Evolutionary conservation across 1,140 invertebrate species (phyloP).

Genomic region (Achatina immaculata): DNA sequence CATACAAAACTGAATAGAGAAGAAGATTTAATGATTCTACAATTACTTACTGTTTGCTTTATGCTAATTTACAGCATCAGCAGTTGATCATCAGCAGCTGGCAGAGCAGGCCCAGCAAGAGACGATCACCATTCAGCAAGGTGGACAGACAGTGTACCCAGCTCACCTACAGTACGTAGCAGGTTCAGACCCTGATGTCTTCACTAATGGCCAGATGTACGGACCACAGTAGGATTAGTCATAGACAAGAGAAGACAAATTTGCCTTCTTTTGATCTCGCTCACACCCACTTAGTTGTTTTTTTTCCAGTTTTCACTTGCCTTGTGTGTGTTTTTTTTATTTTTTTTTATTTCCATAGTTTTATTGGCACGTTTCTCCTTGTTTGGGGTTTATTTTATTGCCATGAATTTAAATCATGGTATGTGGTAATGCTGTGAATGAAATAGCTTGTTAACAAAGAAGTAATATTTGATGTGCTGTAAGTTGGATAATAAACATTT

Average conservation of each 20-base stretch:
- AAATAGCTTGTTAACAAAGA: too few relatives aligned
- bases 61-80: slow-evolving; percentile 55
- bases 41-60: too few relatives aligned
- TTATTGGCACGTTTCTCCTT: not conserved
- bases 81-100: slow-evolving; percentile 47
- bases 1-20: too few relatives aligned
- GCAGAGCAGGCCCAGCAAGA: slow-evolving; percentile 62
- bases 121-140: slow-evolving; percentile 67
- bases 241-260: not conserved
- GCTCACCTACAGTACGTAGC: slow-evolving; percentile 82
- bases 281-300: slow-evolving; percentile 16
- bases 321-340: slow-evolving; percentile 7
- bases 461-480: too few relatives aligned
- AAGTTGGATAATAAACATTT: too few relatives aligned
- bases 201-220: slow-evolving; percentile 80
- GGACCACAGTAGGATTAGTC: slow-evolving; percentile 45
- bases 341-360: too few relatives aligned
- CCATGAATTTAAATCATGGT: too few relatives aligned
- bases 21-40: too few relatives aligned
- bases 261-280: not conserved
- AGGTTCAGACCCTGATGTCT: slow-evolving; percentile 78
- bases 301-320: not conserved
- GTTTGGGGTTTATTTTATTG: not conserved
- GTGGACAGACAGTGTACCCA: slow-evolving; percentile 71
- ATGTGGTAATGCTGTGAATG: too few relatives aligned